phyloP scores from a whole-genome alignment of 1,140 invertebrate genomes.

The Leptoteleia sp. region DNA sequence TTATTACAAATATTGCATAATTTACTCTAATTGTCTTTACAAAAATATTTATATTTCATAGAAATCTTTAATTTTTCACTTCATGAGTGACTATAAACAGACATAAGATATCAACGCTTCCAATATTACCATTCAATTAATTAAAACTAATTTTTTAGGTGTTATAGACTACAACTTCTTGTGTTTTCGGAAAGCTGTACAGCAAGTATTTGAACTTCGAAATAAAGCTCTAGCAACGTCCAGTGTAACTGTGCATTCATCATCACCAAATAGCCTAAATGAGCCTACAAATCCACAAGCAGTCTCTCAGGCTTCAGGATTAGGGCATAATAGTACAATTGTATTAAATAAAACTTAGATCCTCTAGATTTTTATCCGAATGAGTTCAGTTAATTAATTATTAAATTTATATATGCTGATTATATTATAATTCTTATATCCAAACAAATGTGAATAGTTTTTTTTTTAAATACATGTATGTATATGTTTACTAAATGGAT shows the following conservation, averaged over 20 bases:
- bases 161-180: slow-evolving; percentile 98
- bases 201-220: slow-evolving; percentile 93
- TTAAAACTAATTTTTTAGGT: slow-evolving; percentile 87
- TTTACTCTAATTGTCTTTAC: too few relatives aligned
- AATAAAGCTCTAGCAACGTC: slow-evolving; percentile 82
- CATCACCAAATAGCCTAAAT: slow-evolving; percentile 73
- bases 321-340: slow-evolving; percentile 76
- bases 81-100: too few relatives aligned
- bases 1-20: too few relatives aligned
- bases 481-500: too few relatives aligned
- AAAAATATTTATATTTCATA: too few relatives aligned
- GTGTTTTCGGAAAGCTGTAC: slow-evolving; percentile 95
- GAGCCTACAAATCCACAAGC: slow-evolving; percentile 70
- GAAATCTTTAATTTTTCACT: too few relatives aligned
- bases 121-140: too few relatives aligned
- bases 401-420: slow-evolving; percentile 22
- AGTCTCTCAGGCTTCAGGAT: slow-evolving; percentile 67
- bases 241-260: slow-evolving; percentile 73
- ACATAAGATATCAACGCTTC: too few relatives aligned
- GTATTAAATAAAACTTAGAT: slow-evolving; percentile 75
- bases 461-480: too few relatives aligned
- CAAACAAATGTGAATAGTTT: slow-evolving; percentile 26
- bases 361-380: background rate
- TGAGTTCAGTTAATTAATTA: slow-evolving; percentile 10
- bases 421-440: slow-evolving; percentile 32